Conservation (phyloP, 2,113 vertebrate genomes). For the Otis tarda region DNA sequence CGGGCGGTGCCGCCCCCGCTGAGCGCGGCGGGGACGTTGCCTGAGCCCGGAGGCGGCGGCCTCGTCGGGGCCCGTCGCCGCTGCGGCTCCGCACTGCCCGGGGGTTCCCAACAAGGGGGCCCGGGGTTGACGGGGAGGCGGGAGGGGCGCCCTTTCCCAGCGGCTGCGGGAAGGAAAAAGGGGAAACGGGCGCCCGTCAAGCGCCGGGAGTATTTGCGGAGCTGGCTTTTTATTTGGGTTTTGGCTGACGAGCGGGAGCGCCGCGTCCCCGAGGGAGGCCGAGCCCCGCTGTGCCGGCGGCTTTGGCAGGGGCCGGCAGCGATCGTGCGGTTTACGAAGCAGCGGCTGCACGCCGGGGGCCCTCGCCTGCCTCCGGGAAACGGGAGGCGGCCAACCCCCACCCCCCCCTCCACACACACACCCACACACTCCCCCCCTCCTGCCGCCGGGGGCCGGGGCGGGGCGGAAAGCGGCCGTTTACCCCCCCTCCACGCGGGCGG, state of each 20-base stretch:
- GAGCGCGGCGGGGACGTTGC: neutral
- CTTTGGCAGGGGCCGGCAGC: constrained; percentile 26
- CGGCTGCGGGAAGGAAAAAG: neutral
- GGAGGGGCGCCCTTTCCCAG: neutral
- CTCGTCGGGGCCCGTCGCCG: neutral
- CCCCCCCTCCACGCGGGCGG: neutral
- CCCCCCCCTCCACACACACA: no score
- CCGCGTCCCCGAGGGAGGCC: neutral
- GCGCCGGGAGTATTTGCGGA: neutral
- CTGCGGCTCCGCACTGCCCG: neutral
- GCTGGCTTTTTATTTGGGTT: neutral
- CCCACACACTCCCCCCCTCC: no score
- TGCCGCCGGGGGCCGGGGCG: neutral
- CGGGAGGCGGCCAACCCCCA: neutral
- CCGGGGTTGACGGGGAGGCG: no score
- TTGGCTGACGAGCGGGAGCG: neutral
- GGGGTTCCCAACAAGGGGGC: neutral
- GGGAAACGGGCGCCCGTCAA: neutral
- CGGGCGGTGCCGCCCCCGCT: neutral
- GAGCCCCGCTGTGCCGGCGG: constrained; percentile 16
- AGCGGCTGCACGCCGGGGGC: neutral
- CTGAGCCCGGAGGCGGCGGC: neutral
- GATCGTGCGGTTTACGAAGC: neutral
- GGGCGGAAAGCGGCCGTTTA: neutral
- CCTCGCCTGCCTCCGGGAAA: neutral